Base-by-base conservation (phyloP, 2,888 invertebrate species). In the Syrphus vitripennis region DNA sequence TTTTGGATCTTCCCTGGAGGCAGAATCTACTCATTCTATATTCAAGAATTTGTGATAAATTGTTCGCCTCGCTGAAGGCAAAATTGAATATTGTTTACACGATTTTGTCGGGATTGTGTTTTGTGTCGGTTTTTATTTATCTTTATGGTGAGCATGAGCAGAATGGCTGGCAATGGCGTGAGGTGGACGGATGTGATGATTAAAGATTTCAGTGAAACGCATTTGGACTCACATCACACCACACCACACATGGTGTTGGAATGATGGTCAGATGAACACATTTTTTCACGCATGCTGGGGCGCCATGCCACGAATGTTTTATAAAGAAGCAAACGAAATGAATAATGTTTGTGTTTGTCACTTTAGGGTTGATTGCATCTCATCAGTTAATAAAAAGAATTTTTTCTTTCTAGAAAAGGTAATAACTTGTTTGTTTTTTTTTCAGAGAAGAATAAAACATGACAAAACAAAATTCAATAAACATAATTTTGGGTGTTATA, bases 61-160 rank as follows among this genome's bases (percentile, higher is more conserved):
- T 53, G 55, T 21, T 21, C n/a, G 2, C n/a, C 10, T 3, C 12
- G 70, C 55, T 42, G 16, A 55, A 40, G 70, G 55, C 42, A 16
- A 55, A 40, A 70, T 70, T 70, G 26, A 42, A 53, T n/a, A 70
- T 42, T 70, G 55, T 76, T 83, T 83, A 82, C 65, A 77, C 57
- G 77, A 81, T 34, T 50, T 77, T 77, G 55, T 74, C 48, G 50
- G 77, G 77, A 71, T 77, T 82, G 82, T 70, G 53, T 53, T 53
- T 53, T 59, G 74, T 75, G 61, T 71, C 70, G 76, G 70, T 76
- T 59, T 67, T 59, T 50, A 40, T 74, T 59, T 67, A 55, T 74
- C 24, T 81, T 42, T 81, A n/a, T n/a, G 55, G 61, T 75, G 59
- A 59, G 34, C 19, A 45, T 16, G 45, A n/a, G 42, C 14, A 37